phyloP scores from a whole-genome alignment of 2,888 invertebrate species.

The Synanthedon myopaeformis region DNA sequence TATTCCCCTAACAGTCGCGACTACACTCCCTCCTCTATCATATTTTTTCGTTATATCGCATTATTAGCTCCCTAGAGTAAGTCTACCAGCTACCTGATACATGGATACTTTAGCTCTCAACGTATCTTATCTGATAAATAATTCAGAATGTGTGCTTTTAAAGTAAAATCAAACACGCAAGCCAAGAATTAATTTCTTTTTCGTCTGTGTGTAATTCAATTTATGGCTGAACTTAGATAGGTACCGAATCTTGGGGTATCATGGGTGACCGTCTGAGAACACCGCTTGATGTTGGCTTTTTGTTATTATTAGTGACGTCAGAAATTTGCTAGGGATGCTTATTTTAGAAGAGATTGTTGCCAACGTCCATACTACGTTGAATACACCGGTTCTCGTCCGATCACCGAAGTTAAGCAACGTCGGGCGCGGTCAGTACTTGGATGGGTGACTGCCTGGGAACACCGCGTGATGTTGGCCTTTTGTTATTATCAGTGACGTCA shows the following conservation, averaged over 20 bases:
- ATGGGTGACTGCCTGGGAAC: conserved; percentile 22
- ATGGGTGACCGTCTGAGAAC: conserved; percentile 21
- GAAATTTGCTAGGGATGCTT: no score
- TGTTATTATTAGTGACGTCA: not conserved
- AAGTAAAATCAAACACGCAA: no score
- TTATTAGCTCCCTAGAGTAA: conserved; percentile 12
- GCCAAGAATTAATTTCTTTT: no score
- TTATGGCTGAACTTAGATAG: no score
- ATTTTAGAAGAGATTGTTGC: not conserved
- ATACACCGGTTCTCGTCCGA: conserved; percentile 21
- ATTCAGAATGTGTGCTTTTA: not conserved
- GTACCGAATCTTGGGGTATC: no score
- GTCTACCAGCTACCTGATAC: conserved; percentile 12
- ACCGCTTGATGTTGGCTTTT: conserved; percentile 17
- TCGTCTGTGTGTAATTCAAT: no score
- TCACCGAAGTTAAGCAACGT: conserved; percentile 21
- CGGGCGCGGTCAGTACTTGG: conserved; percentile 20
- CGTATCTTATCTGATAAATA: not conserved
- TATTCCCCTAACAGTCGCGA: conserved; percentile 9
- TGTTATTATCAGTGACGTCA: not conserved
- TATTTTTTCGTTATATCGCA: conserved; percentile 12
- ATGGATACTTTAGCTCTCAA: not conserved
- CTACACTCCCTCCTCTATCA: conserved; percentile 4
- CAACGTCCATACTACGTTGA: conserved; percentile 19
- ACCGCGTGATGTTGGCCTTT: conserved; percentile 18